Base-by-base conservation (phyloP, 1,140 invertebrate species). In the Anoplophora glabripennis region DNA sequence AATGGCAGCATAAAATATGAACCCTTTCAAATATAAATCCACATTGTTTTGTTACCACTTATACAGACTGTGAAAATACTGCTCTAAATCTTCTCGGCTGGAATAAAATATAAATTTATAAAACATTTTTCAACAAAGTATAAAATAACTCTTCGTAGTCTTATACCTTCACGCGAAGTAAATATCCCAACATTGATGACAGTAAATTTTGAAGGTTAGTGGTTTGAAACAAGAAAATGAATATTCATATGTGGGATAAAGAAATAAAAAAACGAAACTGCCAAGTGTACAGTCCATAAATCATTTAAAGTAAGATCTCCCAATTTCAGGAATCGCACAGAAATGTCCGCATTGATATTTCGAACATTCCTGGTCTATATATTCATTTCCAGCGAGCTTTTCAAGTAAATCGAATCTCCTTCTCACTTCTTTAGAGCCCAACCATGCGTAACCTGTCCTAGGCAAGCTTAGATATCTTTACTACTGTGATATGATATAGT, bases 321-420 rank as follows among this genome's bases (percentile, higher is more conserved):
- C 38, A 40, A 15, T 40, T 12, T 12, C 14, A 40, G 14, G 7
- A 7, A 17, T 45, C 42, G 9, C 9, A 45, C 8, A 45, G 17
- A 33, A n/a, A 8, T 28, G 5, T 28, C 21, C 5, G 21, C 21
- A 28, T 28, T 28, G 21, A 28, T 28, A 28, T 28, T 28, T 28
- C 21, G 21, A 28, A 28, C 21, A 28, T 28, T 28, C 21, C 21
- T 28, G 21, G 21, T 51, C 48, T 21, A 36, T 51, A 46, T 33
- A 33, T 48, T 48, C 46, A 42, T 28, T 28, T 28, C 21, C 3
- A n/a, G 8, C 28, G 8, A 45, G 42, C 57, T 48, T 63, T 59
- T 63, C 59, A 53, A 55, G 47, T 47, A 55, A 59, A 59, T 63
- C 61, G 61, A 63, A 63, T 63, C 47, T 44, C 49, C 21, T 42